phyloP scores from a whole-genome alignment of 2,888 invertebrate genomes.

The Cheilosia scutellata region DNA sequence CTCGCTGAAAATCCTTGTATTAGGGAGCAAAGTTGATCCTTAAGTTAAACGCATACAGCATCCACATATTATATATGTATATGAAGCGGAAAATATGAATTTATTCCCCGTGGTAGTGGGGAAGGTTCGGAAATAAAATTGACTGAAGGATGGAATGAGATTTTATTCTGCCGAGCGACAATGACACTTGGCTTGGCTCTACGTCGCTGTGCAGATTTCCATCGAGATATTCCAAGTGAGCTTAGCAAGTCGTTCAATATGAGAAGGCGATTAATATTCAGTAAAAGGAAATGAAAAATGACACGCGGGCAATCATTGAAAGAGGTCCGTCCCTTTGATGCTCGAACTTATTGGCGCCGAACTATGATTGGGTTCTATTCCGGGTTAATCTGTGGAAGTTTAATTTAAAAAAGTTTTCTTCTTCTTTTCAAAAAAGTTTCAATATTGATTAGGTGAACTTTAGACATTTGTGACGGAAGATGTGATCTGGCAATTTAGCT shows the following conservation, averaged over 20 bases:
- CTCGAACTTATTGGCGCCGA: constrained; percentile 26
- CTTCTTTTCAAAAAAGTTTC: neutral
- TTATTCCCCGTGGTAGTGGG: constrained; percentile 30
- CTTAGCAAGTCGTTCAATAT: constrained; percentile 61
- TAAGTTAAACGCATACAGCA: constrained; percentile 58
- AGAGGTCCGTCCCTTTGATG: constrained; percentile 17
- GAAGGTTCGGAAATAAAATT: constrained; percentile 41
- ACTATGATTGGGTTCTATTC: constrained; percentile 25
- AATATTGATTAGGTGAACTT: constrained; percentile 2
- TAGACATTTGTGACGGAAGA: neutral
- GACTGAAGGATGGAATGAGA: constrained; percentile 32
- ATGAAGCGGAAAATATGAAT: constrained; percentile 64
- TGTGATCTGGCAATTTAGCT: neutral
- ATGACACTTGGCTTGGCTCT: constrained; percentile 43
- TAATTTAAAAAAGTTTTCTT: constrained; percentile 1
- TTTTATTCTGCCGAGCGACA: constrained; percentile 8
- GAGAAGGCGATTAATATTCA: constrained; percentile 59
- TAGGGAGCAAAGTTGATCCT: constrained; percentile 47
- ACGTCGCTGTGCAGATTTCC: constrained; percentile 36
- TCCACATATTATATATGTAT: constrained; percentile 46
- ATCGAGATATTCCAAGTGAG: constrained; percentile 26
- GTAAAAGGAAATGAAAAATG: constrained; percentile 8
- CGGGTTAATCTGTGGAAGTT: constrained; percentile 18
- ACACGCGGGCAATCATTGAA: constrained; percentile 6
- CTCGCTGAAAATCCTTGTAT: constrained; percentile 30